Evolutionary conservation across 2,888 invertebrate genomes (phyloP), one percentile per base, ranked within the genome.

Genomic region (Liposcelis brunnea): DNA sequence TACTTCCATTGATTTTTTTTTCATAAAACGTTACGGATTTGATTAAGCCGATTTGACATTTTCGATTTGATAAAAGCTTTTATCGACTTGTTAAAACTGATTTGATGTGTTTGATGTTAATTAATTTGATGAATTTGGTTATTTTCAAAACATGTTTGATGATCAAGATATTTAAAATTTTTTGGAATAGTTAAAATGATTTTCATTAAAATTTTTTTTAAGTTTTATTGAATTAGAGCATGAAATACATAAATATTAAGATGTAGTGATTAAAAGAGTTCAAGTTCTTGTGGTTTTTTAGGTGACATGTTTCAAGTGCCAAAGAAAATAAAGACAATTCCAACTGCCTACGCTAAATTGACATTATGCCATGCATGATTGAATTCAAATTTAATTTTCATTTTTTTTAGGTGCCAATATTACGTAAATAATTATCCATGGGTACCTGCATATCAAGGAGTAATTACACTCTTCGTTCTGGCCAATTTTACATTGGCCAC

Each of bases 401-500:
- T 37, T 49, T 53, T 59, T 55, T 55, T 50, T 69, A 91, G 90
- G 63, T 90, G 89, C 68, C 81, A 80, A 68, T 86, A 80, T 68
- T 89, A 87, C 64, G 73, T 85, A 57, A 70, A 72, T 62, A 70
- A 71, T 56, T 77, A 85, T 66, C 80, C 82, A 74, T 89, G 87
- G 85, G 83, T 91, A 55, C 85, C 87, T 53, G 83, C 87, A 57
- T 81, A 81, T 62, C 93, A 97, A 72, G 90, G 84, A 56, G 77
- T 95, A 56, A 80, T 98, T 61, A 89, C 94, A 56, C 81, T 97
- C 68, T 93, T 95, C 72, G 95, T 97, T 59, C 71, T 97, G 68
- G 86, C 94, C 67, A 98, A 98, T 75, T 94, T 99, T 68, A 89
- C 91, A 55, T 73, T 97, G 69, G 95, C 98, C 56, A 97, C 97